These are phyloP conservation scores for Phaethon lepturus DNA, from an alignment of 2,113 vertebrate species.

Conservation along the genomic window DNA sequence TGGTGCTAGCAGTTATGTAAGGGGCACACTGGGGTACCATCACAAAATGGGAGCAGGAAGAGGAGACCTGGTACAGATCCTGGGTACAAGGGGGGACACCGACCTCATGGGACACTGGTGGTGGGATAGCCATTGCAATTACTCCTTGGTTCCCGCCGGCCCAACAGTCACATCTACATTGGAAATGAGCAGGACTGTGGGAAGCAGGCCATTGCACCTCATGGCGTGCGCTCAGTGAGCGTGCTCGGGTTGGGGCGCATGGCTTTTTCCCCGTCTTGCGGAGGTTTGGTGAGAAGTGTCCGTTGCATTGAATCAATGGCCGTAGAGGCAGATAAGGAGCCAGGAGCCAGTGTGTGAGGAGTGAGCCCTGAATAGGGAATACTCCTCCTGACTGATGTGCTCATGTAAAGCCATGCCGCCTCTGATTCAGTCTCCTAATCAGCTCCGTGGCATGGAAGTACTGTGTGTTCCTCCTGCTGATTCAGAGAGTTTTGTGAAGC, in stretches of 20 bases:
- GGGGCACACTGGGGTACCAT: background rate
- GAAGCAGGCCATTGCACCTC: background rate
- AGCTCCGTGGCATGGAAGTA: background rate
- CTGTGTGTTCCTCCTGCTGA: background rate
- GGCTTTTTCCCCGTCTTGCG: background rate
- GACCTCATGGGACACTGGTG: accelerated
- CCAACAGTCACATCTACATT: background rate
- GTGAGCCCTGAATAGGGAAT: background rate
- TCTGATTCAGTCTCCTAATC: background rate
- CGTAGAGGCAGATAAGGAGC: background rate
- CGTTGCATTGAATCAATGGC: accelerated
- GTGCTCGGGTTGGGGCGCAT: accelerated
- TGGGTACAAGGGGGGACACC: accelerated
- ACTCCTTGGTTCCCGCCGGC: background rate
- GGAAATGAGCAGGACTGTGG: background rate
- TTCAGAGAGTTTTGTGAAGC: background rate
- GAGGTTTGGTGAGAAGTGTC: background rate
- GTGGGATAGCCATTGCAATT: no score
- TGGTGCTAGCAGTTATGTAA: background rate
- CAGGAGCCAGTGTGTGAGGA: background rate
- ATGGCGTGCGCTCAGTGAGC: accelerated
- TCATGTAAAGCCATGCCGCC: background rate
- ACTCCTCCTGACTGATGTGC: background rate
- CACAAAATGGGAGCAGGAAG: background rate
- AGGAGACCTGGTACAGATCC: background rate